Conservation (phyloP, 1,140 invertebrate genomes). For the Nymphalis io region DNA sequence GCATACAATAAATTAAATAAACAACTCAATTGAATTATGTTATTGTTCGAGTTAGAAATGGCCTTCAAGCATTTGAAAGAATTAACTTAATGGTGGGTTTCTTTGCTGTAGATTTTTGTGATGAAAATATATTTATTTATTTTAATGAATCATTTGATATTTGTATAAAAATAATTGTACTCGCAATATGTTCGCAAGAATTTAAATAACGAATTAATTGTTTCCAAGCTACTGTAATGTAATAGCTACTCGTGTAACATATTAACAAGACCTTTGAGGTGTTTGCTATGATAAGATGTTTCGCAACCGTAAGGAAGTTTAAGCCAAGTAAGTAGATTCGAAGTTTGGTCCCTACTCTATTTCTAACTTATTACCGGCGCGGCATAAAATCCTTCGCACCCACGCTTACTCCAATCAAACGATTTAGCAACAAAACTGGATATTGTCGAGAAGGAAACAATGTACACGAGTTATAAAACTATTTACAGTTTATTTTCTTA, state of each 20-base stretch:
- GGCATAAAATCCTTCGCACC: neutral
- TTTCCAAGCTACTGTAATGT: neutral
- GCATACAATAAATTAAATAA: too few species aligned
- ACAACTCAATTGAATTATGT: too few species aligned
- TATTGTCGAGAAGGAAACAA: neutral
- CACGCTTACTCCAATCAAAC: neutral
- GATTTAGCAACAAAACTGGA: constrained; percentile 1
- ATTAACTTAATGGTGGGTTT: too few species aligned
- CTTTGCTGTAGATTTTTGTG: too few species aligned
- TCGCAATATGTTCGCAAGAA: too few species aligned
- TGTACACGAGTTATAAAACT: neutral
- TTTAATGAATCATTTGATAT: too few species aligned
- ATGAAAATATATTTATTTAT: too few species aligned
- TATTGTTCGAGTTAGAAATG: too few species aligned
- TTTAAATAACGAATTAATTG: neutral
- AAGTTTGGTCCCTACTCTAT: neutral
- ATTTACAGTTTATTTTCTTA: too few species aligned
- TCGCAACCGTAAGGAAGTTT: neutral
- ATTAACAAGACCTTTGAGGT: neutral
- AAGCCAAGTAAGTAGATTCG: neutral
- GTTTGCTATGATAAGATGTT: neutral
- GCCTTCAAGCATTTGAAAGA: too few species aligned
- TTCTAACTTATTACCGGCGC: neutral
- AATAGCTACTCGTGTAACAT: neutral
- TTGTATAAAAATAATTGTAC: too few species aligned